Evolutionary conservation across 2,888 invertebrate genomes (phyloP).

Genomic region (Craniophora ligustri): DNA sequence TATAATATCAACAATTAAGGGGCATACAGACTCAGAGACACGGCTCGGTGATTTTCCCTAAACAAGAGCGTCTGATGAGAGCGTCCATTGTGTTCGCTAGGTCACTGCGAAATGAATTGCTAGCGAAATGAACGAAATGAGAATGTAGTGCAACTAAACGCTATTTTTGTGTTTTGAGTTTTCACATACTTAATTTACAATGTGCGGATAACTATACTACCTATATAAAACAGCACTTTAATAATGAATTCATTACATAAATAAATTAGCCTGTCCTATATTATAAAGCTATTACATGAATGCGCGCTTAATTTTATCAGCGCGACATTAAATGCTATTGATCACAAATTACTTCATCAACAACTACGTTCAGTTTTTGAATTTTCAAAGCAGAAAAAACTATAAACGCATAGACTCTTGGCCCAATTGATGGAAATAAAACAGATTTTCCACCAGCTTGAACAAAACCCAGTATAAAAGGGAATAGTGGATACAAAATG

Average conservation of each 20-base stretch:
- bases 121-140: constrained; percentile 41
- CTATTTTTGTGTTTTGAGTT: constrained; percentile 34
- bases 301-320: neutral
- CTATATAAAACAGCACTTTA: neutral
- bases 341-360: neutral
- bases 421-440: constrained; percentile 17
- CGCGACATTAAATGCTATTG: neutral
- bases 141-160: constrained; percentile 46
- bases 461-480: constrained; percentile 29
- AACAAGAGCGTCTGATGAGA: constrained; percentile 85
- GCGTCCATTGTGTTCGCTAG: constrained; percentile 70
- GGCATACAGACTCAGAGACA: constrained; percentile 62
- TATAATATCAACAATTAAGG: constrained; percentile 71
- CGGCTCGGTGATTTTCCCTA: constrained; percentile 67
- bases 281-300: neutral
- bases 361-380: neutral
- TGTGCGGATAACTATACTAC: too few species aligned
- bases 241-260: too few species aligned
- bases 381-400: neutral
- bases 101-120: constrained; percentile 53
- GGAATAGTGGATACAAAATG: constrained; percentile 49
- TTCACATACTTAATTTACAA: too few species aligned
- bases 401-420: neutral
- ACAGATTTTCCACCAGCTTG: constrained; percentile 39
- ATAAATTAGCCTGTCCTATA: neutral